Base-by-base conservation (phyloP, 1,140 invertebrate genomes). In the Pararge aegeria region DNA sequence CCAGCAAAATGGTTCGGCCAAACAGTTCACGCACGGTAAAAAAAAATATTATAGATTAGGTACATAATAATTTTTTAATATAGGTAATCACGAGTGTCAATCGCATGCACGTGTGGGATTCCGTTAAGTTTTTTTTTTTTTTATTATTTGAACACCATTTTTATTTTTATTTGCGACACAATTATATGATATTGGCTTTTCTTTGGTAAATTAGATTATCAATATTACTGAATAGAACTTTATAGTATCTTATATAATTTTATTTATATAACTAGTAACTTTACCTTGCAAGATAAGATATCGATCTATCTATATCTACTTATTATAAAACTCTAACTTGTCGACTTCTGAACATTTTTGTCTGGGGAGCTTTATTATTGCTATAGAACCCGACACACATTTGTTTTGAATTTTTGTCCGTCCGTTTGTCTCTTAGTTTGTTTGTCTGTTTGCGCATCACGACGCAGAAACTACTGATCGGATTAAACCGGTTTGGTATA, bases 11-110 rank as follows among this genome's bases (percentile, higher is more conserved):
- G 95, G 95, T 76, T 94, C 94, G 70, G 95, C 94, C 18, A 96
- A 96, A 91, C 93, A 96, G 88, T 95, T 96, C 90, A 93, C 94
- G 77, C 94, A 95, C 92, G 95, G 95, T 96, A 93, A 93, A 93
- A 91, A 88, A 92, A 92, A 92, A 89, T 91, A 91, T 88, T 91
- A 85, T 90, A 91, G 84, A 91, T 91, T 91, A 91, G 90, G 90
- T 91, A 91, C 90, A 88, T 89, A 87, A 74, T 80, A 79, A 82
- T 75, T 82, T 70, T 80, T 84, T 80, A 80, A 80, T 89, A 84
- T 58, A 24, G 24, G 24, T 24, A 70, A 82, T 78, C 87, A 89
- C 83, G 77, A 87, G 83, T 89, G 82, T 89, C 73, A 78, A 68
- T 86, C 76, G 87, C 85, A 89, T 89, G 87, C 87, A 89, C 83